Evolutionary conservation across 2,888 invertebrate genomes (phyloP).

Genomic region (Mimas tiliae): DNA sequence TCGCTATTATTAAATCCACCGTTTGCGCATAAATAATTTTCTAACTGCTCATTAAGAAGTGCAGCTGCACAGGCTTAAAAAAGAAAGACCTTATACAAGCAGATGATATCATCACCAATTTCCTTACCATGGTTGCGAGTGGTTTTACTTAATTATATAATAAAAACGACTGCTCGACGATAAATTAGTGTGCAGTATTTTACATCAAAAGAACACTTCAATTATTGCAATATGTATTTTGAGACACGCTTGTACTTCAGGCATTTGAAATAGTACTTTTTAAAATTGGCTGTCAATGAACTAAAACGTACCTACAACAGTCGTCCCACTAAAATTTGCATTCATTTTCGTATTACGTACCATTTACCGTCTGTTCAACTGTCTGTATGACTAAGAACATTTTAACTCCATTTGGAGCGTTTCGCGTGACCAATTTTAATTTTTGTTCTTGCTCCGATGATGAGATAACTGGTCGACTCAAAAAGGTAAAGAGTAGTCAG

Average conservation of each 20-base stretch:
- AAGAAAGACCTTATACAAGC: conserved; percentile 23
- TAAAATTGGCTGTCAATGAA: conserved; percentile 46
- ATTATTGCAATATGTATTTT: neutral
- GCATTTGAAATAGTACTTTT: conserved; percentile 25
- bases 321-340: conserved; percentile 40
- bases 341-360: conserved; percentile 37
- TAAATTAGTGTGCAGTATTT: neutral
- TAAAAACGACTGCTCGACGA: conserved; percentile 7
- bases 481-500: conserved; percentile 49
- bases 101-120: conserved; percentile 17
- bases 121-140: conserved; percentile 13
- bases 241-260: neutral
- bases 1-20: neutral
- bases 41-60: conserved; percentile 8
- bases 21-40: conserved; percentile 4
- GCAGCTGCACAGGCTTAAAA: conserved; percentile 23
- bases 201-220: conserved; percentile 28
- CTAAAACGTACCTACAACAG: conserved; percentile 40
- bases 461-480: conserved; percentile 49
- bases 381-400: conserved; percentile 32
- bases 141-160: conserved; percentile 19
- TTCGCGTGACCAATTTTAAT: conserved; percentile 46
- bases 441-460: conserved; percentile 44
- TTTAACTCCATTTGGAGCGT: conserved; percentile 39
- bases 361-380: conserved; percentile 15